Conservation (phyloP, 2,888 invertebrate genomes). For the Phaedon cochleariae region DNA sequence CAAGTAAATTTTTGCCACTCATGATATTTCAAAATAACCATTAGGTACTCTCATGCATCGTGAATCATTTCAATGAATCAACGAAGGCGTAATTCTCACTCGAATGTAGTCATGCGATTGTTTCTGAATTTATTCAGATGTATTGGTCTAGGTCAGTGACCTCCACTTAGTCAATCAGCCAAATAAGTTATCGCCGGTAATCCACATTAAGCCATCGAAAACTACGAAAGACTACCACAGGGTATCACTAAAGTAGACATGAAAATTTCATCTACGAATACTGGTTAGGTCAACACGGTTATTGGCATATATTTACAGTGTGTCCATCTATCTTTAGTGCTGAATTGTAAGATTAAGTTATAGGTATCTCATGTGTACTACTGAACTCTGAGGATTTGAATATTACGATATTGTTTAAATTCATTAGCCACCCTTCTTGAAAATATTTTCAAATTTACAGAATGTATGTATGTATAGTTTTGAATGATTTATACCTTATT, state of each 20-base stretch:
- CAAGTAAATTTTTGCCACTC: no score
- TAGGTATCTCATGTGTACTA: no score
- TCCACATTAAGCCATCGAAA: slow-evolving; percentile 29
- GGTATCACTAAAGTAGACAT: slow-evolving; percentile 21
- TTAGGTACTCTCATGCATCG: no score
- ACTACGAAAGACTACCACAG: slow-evolving; percentile 23
- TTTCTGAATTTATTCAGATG: slow-evolving; percentile 55
- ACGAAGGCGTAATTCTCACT: slow-evolving; percentile 24
- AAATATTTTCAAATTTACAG: no score
- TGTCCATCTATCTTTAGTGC: no score
- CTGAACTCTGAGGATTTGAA: no score
- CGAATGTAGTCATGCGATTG: slow-evolving; percentile 48
- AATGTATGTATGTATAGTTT: no score
- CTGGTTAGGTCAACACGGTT: slow-evolving; percentile 2
- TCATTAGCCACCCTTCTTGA: no score
- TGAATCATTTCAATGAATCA: not conserved
- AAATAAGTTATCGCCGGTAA: slow-evolving; percentile 48
- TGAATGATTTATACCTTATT: no score
- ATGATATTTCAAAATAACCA: no score
- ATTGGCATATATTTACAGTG: not conserved
- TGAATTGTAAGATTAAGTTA: no score
- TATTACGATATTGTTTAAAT: no score
- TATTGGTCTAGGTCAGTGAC: slow-evolving; percentile 56
- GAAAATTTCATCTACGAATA: slow-evolving; percentile 20
- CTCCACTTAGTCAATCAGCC: slow-evolving; percentile 48